phyloP scores from a whole-genome alignment of 2,113 vertebrate genomes.

The Aptenodytes patagonicus region DNA sequence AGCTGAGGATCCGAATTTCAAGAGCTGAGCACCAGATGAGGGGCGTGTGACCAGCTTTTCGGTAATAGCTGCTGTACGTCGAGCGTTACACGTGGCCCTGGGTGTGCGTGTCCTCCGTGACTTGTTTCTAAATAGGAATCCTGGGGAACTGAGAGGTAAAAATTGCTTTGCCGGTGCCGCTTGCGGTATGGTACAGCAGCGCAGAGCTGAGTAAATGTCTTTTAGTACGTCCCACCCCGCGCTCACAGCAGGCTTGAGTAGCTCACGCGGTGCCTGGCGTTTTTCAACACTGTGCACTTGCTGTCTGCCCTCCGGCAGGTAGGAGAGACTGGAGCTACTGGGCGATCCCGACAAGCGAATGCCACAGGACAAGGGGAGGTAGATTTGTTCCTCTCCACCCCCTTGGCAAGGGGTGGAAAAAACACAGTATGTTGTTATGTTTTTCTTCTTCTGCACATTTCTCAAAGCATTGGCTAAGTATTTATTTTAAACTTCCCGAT shows the following conservation, averaged over 20 bases:
- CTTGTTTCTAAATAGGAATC: background rate
- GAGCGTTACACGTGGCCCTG: fast-evolving
- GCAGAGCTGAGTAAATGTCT: background rate
- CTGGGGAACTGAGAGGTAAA: background rate
- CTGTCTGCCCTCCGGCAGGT: background rate
- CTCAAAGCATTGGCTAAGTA: background rate
- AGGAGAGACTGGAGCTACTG: background rate
- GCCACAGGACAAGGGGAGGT: background rate
- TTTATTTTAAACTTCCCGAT: background rate
- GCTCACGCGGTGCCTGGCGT: background rate
- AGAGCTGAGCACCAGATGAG: background rate
- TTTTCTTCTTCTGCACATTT: background rate
- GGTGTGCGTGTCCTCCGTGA: background rate
- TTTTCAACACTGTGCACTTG: fast-evolving
- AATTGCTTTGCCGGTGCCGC: fast-evolving
- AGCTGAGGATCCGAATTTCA: background rate
- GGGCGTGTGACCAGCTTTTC: background rate
- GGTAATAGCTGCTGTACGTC: fast-evolving
- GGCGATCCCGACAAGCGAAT: background rate
- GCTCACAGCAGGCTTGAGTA: background rate
- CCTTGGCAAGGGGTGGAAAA: background rate
- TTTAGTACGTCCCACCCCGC: background rate
- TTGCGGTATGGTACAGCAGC: background rate
- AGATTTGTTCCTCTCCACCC: background rate
- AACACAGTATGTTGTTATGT: background rate